Evolutionary conservation across 2,797 vertebrate genomes (phyloP), one percentile per base, ranked within the genome.

Genomic region (Hybognathus amarus): DNA sequence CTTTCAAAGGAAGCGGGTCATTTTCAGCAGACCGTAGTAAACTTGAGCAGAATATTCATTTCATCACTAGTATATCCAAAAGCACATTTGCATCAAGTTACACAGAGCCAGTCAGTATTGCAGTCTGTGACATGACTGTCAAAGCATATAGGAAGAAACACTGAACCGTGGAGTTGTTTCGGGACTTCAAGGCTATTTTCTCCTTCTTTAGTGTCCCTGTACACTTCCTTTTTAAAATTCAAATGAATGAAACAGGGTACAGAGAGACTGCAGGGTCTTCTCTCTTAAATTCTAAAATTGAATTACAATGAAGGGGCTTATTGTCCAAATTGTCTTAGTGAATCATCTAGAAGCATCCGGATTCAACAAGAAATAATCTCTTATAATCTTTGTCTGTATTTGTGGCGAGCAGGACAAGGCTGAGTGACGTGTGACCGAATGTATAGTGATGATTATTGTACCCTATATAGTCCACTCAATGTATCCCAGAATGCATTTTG

Each of bases 1-100:
- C 67, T 88, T 87, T 87, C 64, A 87, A 86, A 87, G 77, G 82
- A 87, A 82, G 74, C 33, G 12, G 67, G 27, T 82, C 63, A 82
- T 84, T 86, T 86, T 82, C 82, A 86, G 81, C 79, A 47, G 45
- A 67, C 64, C 66, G 8, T 67, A 87, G 73, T 88, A 71, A 81
- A 83, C 70, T 82, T 80, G 27, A 63, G 66, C 47, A 87, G 79
- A 84, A 87, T 86, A 79, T 79, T 85, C 18, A 79, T 83, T 87
- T 80, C 76, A 77, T 79, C 30, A 6, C 40, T 22, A 52, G 50
- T 64, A 77, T 79, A 80, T 75, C 86, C 50, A 12, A 54, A 74
- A 50, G 82, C 74, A 63, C 13, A 22, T 75, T 74, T 36, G 66
- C 11, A 67, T 77, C 63, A 59, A 61, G 52, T 87, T 87, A 80